Conservation (phyloP, 2,113 vertebrate genomes). For the Acrocephalus arundinaceus region DNA sequence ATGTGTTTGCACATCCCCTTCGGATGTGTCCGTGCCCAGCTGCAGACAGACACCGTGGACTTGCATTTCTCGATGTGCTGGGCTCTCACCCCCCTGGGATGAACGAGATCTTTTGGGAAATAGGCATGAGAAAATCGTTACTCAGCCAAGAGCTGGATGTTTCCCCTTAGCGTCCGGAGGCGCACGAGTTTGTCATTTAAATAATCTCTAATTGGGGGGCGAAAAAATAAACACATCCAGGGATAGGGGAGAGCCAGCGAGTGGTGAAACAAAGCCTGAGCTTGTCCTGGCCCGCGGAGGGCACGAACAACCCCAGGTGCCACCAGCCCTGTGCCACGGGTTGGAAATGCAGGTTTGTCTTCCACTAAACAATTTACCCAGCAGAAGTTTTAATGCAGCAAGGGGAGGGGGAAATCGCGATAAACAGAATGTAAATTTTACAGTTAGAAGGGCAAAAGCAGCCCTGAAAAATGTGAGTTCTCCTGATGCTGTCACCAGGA, state of each 20-base stretch:
- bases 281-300: not conserved
- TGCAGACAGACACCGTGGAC: rapidly evolving
- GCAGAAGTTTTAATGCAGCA: not conserved
- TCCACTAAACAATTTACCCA: not conserved
- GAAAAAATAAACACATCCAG: not conserved
- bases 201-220: not conserved
- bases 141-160: not conserved
- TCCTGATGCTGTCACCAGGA: not conserved
- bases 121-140: not conserved
- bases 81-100: not conserved
- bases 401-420: rapidly evolving
- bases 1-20: not conserved
- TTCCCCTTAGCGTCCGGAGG: not conserved
- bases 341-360: not conserved
- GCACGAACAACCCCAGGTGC: rapidly evolving
- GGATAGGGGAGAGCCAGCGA: not conserved
- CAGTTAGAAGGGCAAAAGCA: not conserved
- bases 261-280: not conserved
- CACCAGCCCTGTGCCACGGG: rapidly evolving
- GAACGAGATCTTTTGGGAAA: not conserved
- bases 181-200: not conserved
- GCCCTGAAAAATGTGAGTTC: not conserved
- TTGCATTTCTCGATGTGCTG: not conserved
- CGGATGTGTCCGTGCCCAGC: not conserved
- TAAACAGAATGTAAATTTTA: not conserved